These are phyloP conservation scores for Thalpophila matura DNA, from an alignment of 2,888 invertebrate species.

Conservation along the genomic window DNA sequence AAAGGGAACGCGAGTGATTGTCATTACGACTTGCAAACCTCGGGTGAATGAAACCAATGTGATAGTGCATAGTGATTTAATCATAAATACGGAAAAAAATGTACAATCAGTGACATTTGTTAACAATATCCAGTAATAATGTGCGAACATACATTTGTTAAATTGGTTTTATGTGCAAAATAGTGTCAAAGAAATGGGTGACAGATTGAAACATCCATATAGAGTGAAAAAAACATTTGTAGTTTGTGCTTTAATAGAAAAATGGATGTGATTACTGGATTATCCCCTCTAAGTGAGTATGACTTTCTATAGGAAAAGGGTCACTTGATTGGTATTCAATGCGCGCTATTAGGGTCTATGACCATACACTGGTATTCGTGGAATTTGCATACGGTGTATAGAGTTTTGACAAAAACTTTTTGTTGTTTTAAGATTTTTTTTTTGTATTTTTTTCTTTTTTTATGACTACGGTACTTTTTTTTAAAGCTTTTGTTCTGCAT, in stretches of 20 bases:
- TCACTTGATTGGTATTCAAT: slow-evolving; percentile 57
- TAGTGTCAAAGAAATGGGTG: slow-evolving; percentile 87
- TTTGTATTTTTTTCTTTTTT: background rate
- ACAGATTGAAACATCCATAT: slow-evolving; percentile 85
- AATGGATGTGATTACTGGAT: slow-evolving; percentile 86
- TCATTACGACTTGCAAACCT: slow-evolving; percentile 48
- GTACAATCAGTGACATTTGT: slow-evolving; percentile 73
- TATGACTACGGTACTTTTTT: background rate
- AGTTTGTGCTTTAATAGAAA: slow-evolving; percentile 69
- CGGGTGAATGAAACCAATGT: slow-evolving; percentile 70
- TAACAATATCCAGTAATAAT: slow-evolving; percentile 63
- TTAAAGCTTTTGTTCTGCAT: background rate
- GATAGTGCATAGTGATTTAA: slow-evolving; percentile 68
- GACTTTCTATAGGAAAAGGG: slow-evolving; percentile 61
- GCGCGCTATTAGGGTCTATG: slow-evolving; percentile 44
- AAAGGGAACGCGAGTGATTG: slow-evolving; percentile 41
- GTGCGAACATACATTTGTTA: slow-evolving; percentile 56
- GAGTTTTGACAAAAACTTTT: slow-evolving; percentile 16
- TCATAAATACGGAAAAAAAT: slow-evolving; percentile 81
- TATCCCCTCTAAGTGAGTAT: slow-evolving; percentile 85
- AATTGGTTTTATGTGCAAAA: slow-evolving; percentile 64
- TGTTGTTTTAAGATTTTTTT: background rate
- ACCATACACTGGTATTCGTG: slow-evolving; percentile 55
- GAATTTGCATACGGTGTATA: slow-evolving; percentile 38
- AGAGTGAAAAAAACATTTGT: slow-evolving; percentile 83